Conservation (phyloP, 2,888 invertebrate species). For the Drosophila fulvimacula region DNA sequence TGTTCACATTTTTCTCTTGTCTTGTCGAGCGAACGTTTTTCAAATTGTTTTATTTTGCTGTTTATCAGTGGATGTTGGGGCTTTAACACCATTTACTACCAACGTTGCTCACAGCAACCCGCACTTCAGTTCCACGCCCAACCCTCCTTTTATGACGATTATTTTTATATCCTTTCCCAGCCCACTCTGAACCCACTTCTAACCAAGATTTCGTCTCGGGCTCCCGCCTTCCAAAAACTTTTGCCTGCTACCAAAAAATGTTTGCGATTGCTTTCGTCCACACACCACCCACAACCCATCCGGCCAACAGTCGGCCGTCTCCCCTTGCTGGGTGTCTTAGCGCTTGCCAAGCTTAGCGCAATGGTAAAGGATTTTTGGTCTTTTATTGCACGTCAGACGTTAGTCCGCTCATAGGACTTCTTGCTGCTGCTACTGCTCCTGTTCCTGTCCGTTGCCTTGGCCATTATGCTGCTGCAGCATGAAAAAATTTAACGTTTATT, state of each 20-base stretch:
- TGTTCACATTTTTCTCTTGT: slow-evolving; percentile 7
- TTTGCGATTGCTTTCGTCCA: slow-evolving; percentile 60
- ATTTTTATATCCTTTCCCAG: slow-evolving; percentile 64
- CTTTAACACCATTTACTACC: slow-evolving; percentile 39
- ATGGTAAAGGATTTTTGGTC: slow-evolving; percentile 81
- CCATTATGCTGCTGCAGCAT: slow-evolving; percentile 75
- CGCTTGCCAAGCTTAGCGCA: slow-evolving; percentile 77
- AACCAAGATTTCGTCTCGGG: slow-evolving; percentile 14
- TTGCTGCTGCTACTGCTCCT: slow-evolving; percentile 32
- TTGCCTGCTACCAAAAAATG: slow-evolving; percentile 65
- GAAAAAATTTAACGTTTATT: slow-evolving; percentile 80
- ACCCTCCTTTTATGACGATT: slow-evolving; percentile 72
- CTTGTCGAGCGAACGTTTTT: not conserved
- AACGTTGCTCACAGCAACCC: slow-evolving; percentile 9
- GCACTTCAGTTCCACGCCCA: slow-evolving; percentile 1
- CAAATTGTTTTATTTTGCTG: slow-evolving; percentile 47
- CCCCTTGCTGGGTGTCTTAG: slow-evolving; percentile 20
- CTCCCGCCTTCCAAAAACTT: slow-evolving; percentile 35
- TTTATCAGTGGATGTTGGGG: slow-evolving; percentile 42
- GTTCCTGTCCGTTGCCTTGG: slow-evolving; percentile 56
- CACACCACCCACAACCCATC: not conserved
- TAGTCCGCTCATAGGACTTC: slow-evolving; percentile 64
- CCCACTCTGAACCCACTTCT: not conserved
- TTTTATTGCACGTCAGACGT: slow-evolving; percentile 80
- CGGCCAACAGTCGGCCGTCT: not conserved